A percentile compares a stretch with the other conserved stretches of the same genome.
Conservation (phyloP, 2,888 invertebrate genomes). For the Hypolimnas misippus region DNA sequence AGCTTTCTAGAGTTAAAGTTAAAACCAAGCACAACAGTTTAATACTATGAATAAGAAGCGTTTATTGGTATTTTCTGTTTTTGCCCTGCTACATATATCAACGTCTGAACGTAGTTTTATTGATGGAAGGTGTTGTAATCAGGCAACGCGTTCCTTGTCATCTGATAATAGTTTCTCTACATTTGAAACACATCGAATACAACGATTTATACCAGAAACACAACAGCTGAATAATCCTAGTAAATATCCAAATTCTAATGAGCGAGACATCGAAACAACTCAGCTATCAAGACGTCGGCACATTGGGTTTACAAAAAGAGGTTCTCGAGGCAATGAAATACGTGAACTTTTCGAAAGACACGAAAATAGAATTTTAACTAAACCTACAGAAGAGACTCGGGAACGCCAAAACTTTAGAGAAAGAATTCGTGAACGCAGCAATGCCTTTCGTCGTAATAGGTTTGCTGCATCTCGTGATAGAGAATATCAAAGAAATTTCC, state of each 20-base stretch:
- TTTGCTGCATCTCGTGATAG: background rate
- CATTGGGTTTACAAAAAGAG: background rate
- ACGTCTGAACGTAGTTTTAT: conserved; percentile 64
- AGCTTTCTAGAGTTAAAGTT: conserved; percentile 55
- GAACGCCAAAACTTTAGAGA: background rate
- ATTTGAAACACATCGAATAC: conserved; percentile 15
- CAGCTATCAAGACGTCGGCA: background rate
- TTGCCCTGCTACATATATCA: conserved; percentile 69
- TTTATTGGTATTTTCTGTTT: conserved; percentile 73
- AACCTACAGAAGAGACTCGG: background rate
- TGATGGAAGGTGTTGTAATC: conserved; percentile 71
- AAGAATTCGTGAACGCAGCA: background rate
- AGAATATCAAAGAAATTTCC: background rate
- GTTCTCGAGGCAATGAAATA: conserved; percentile 8
- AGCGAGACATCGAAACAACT: conserved; percentile 11
- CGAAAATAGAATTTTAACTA: background rate
- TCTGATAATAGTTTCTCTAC: conserved; percentile 50
- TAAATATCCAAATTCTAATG: background rate
- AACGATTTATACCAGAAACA: conserved; percentile 15
- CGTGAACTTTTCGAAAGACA: background rate
- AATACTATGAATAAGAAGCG: conserved; percentile 82
- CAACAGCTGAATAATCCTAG: conserved; percentile 11
- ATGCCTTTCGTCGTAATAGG: background rate
- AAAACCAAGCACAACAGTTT: conserved; percentile 40
- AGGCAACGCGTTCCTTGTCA: conserved; percentile 48